Evolutionary conservation across 2,888 invertebrate species (phyloP).

Genomic region (Athetis lepigone): DNA sequence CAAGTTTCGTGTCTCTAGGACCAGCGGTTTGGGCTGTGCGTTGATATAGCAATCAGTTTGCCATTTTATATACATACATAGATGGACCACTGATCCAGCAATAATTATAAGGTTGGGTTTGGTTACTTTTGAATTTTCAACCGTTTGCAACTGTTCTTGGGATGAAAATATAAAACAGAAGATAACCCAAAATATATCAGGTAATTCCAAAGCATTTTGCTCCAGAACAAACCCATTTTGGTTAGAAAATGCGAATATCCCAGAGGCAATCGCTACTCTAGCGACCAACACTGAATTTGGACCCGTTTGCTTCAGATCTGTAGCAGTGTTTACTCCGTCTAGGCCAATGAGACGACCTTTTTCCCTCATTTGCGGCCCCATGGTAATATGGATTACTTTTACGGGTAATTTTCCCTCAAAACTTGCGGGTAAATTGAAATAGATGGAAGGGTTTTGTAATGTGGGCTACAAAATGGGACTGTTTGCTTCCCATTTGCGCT

Average conservation of each 20-base stretch:
- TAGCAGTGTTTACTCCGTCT: conserved; percentile 35
- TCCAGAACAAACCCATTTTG: background rate
- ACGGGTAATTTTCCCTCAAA: conserved; percentile 58
- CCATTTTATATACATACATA: too few relatives aligned
- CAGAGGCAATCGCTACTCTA: background rate
- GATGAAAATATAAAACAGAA: background rate
- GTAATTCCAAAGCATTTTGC: background rate
- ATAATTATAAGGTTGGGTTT: too few relatives aligned
- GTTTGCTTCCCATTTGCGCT: conserved; percentile 49
- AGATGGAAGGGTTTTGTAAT: conserved; percentile 57
- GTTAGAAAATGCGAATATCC: conserved; percentile 24
- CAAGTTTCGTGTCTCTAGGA: too few relatives aligned
- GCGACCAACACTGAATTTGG: conserved; percentile 29
- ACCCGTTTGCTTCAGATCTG: conserved; percentile 21
- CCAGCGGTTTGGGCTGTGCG: too few relatives aligned
- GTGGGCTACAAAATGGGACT: conserved; percentile 43
- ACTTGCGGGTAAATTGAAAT: conserved; percentile 63
- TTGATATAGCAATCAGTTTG: too few relatives aligned
- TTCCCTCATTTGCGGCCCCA: conserved; percentile 56
- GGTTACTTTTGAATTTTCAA: too few relatives aligned
- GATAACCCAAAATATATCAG: background rate
- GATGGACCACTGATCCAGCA: too few relatives aligned
- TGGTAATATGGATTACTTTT: conserved; percentile 65
- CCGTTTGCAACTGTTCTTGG: too few relatives aligned
- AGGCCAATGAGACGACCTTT: conserved; percentile 55